Conservation (phyloP, 2,888 invertebrate species). For the Pseudeuparius sepicola region DNA sequence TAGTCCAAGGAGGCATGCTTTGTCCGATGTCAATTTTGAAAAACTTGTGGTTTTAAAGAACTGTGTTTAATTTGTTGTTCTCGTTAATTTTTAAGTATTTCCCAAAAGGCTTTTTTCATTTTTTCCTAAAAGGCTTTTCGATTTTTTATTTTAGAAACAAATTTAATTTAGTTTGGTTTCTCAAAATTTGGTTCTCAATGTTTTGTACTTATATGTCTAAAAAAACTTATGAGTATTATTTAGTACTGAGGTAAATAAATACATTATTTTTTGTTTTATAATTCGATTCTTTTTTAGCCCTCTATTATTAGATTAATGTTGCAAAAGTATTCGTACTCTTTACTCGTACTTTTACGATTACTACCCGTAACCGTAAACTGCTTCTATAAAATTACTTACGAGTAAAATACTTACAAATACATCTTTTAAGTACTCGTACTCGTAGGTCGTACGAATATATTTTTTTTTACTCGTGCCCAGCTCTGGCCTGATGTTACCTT, state of each 20-base stretch:
- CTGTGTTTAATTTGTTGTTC: constrained; percentile 1
- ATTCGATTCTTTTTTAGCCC: constrained; percentile 2
- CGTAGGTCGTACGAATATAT: no score
- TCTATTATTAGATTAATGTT: constrained; percentile 8
- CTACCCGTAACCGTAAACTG: no score
- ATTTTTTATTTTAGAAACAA: no score
- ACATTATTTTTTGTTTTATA: not conserved
- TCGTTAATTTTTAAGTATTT: constrained; percentile 1
- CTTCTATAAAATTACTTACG: no score
- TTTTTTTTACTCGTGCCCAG: no score
- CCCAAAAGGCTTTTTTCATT: not conserved
- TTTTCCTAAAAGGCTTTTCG: constrained; percentile 1
- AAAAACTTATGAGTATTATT: constrained; percentile 1
- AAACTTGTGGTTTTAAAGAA: constrained; percentile 13
- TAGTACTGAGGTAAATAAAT: not conserved
- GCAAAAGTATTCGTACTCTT: constrained; percentile 4
- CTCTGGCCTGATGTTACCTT: no score
- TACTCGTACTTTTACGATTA: no score
- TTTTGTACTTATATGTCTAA: constrained; percentile 1
- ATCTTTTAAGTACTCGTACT: no score
- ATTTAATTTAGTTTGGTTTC: constrained; percentile 1
- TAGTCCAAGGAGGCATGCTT: constrained; percentile 15
- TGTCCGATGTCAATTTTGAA: constrained; percentile 15
- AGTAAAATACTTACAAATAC: constrained; percentile 8
- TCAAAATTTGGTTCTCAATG: constrained; percentile 1